phyloP scores from a whole-genome alignment of 2,113 vertebrate species.

The Neogale vison region DNA sequence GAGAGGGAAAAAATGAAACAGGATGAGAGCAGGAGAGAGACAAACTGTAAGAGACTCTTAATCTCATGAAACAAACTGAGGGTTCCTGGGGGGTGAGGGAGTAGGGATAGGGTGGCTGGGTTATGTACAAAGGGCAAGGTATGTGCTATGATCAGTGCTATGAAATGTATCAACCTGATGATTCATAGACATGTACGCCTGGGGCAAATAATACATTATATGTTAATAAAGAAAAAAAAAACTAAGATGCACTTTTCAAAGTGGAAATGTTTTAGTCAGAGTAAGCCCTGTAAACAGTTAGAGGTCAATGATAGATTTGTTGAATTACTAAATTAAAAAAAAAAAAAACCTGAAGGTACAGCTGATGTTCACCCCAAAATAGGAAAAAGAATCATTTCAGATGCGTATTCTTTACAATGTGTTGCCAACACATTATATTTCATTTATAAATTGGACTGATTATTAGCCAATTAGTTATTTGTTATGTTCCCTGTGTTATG shows the following conservation, averaged over 20 bases:
- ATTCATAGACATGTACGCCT: too few species aligned
- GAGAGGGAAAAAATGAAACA: too few species aligned
- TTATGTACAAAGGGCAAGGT: too few species aligned
- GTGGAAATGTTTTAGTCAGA: conserved; percentile 15
- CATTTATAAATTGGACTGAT: neutral
- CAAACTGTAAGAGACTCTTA: too few species aligned
- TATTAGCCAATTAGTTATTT: neutral
- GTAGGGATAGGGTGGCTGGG: too few species aligned
- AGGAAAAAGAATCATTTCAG: neutral
- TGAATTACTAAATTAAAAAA: neutral
- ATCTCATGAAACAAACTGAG: too few species aligned
- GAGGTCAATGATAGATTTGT: neutral
- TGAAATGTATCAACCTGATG: too few species aligned
- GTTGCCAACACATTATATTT: neutral
- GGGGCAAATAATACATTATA: too few species aligned
- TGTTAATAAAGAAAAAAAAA: neutral
- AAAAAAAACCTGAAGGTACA: neutral
- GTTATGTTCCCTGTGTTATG: neutral
- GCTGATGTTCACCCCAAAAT: neutral
- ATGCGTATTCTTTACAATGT: neutral
- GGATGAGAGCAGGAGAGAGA: too few species aligned
- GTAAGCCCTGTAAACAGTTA: neutral
- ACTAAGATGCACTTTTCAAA: conserved; percentile 43
- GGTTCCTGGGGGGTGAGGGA: too few species aligned
- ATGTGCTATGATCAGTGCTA: too few species aligned